Percentiles rank a stretch among this genome's conserved stretches.
Conservation (phyloP, 2,113 vertebrate species). For the Pollachius pollachius region DNA sequence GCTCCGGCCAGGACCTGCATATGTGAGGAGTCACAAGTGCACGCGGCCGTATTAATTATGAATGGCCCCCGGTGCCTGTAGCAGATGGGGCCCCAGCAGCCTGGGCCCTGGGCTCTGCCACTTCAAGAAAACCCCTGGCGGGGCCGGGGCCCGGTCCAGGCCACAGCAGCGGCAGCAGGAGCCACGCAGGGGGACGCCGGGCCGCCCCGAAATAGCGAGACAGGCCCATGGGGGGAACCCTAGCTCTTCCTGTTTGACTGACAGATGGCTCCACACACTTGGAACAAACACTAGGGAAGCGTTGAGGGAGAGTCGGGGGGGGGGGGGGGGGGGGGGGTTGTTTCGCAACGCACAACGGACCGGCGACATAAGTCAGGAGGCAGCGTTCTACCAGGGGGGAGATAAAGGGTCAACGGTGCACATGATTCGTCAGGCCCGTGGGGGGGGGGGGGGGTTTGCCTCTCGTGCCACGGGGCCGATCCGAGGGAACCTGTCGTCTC, state of each 20-base stretch:
- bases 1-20: slow-evolving; percentile 92
- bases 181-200: slow-evolving; percentile 77
- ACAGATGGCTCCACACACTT: slow-evolving; percentile 81
- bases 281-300: slow-evolving; percentile 66
- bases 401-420: slow-evolving; percentile 57
- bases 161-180: not conserved
- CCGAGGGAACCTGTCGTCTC: slow-evolving; percentile 17
- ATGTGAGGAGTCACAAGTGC: slow-evolving; percentile 83
- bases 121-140: slow-evolving; percentile 74
- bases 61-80: slow-evolving; percentile 83
- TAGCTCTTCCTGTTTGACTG: slow-evolving; percentile 86
- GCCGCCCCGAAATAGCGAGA: slow-evolving; percentile 80
- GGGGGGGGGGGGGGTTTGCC: slow-evolving; percentile 30
- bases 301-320: too few relatives aligned
- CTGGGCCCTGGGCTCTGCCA: slow-evolving; percentile 71
- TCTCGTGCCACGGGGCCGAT: slow-evolving; percentile 35
- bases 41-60: slow-evolving; percentile 96
- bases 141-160: slow-evolving; percentile 64
- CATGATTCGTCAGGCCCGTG: slow-evolving; percentile 58
- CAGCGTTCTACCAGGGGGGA: slow-evolving; percentile 41
- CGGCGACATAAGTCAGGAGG: slow-evolving; percentile 47
- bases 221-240: slow-evolving; percentile 79
- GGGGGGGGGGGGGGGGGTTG: slow-evolving; percentile 31
- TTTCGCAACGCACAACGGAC: slow-evolving; percentile 67
- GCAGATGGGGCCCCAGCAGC: slow-evolving; percentile 87